Percentiles rank a stretch among this genome's conserved stretches.
These are phyloP conservation scores for Andrena dorsata DNA, from an alignment of 2,888 invertebrate genomes.

Conservation along the genomic window DNA sequence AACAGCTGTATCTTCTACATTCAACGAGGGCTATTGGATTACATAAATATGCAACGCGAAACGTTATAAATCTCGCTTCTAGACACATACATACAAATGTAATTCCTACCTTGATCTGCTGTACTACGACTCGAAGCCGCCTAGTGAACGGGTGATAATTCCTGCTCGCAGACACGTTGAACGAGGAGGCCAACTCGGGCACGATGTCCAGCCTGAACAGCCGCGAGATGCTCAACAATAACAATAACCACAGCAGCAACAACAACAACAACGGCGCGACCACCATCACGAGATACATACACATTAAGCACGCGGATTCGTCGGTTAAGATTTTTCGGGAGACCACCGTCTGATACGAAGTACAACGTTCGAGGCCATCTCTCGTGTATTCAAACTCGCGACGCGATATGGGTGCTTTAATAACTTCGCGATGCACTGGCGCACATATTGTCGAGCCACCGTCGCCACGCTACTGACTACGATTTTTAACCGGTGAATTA, in stretches of 20 bases:
- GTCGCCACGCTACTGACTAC: constrained; percentile 6
- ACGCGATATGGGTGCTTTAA: constrained; percentile 8
- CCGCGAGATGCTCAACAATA: constrained; percentile 66
- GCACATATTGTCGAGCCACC: background rate
- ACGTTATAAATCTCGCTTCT: background rate
- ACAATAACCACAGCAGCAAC: constrained; percentile 75
- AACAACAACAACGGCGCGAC: constrained; percentile 79
- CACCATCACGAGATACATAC: constrained; percentile 84
- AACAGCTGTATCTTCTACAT: no score
- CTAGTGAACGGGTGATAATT: constrained; percentile 38
- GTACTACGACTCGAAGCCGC: constrained; percentile 24
- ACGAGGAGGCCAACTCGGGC: constrained; percentile 56
- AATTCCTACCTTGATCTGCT: constrained; percentile 58
- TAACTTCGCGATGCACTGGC: background rate
- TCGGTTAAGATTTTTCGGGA: constrained; percentile 85
- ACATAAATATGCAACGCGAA: background rate
- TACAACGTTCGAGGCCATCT: constrained; percentile 10
- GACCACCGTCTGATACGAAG: constrained; percentile 82
- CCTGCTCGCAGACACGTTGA: constrained; percentile 62
- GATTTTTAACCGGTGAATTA: constrained; percentile 2
- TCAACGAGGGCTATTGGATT: no score
- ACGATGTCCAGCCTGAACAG: constrained; percentile 56
- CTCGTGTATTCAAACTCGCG: constrained; percentile 1
- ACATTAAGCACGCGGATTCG: constrained; percentile 84
- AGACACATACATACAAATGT: background rate